Conservation (phyloP, 2,797 vertebrate genomes). For the Triplophysa bombifrons region DNA sequence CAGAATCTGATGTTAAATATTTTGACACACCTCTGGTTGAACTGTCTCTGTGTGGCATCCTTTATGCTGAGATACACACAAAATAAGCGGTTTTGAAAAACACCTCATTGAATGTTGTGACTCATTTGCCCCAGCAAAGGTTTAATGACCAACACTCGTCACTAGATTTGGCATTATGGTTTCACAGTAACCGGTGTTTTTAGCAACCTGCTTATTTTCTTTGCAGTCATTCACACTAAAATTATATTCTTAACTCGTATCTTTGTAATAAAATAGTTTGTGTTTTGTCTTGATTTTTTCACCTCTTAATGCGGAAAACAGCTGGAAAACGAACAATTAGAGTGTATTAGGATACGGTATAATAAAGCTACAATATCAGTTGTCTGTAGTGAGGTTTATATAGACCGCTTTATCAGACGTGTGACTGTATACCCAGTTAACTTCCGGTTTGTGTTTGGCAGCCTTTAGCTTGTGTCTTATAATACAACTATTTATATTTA, state of each 20-base stretch:
- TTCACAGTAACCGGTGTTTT: neutral
- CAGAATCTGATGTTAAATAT: constrained; percentile 22
- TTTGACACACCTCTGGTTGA: constrained; percentile 20
- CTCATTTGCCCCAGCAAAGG: constrained; percentile 33
- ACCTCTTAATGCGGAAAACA: too few relatives aligned
- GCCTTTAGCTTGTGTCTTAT: too few relatives aligned
- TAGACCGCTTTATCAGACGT: too few relatives aligned
- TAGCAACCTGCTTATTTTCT: neutral
- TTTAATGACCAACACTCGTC: constrained; percentile 20
- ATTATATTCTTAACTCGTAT: neutral
- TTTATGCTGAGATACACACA: constrained; percentile 15
- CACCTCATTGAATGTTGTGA: constrained; percentile 27
- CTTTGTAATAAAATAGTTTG: neutral
- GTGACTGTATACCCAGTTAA: too few relatives aligned
- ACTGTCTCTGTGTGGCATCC: constrained; percentile 12
- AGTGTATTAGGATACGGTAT: too few relatives aligned
- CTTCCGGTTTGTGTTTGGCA: too few relatives aligned
- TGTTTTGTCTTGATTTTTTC: neutral
- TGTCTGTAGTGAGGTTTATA: too few relatives aligned
- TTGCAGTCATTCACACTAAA: neutral
- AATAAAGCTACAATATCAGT: too few relatives aligned
- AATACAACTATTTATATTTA: too few relatives aligned
- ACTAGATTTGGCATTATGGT: neutral
- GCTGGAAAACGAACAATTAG: too few relatives aligned
- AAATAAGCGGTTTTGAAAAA: constrained; percentile 35